Evolutionary conservation across 2,113 vertebrate genomes (phyloP), one percentile per base, ranked within the genome.

Genomic region (Phainopepla nitens): DNA sequence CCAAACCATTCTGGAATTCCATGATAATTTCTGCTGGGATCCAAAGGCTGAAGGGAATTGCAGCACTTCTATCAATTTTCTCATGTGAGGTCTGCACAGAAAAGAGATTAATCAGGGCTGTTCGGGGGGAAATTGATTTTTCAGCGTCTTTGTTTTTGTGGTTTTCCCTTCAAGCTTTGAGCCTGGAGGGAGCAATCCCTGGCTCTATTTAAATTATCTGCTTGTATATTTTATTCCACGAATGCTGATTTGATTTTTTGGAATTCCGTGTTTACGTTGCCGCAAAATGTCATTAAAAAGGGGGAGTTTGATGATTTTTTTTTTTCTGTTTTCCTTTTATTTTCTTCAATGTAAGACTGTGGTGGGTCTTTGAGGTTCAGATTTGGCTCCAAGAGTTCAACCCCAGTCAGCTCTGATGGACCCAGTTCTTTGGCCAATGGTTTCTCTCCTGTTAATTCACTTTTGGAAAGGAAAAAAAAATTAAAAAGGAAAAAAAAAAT

Each of bases 341-440:
- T 57, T 24, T 39, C n/a, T 53, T 28, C 3, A 11, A 2, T 45
- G 2, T 64, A 29, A 87, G 72, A 45, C 94, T 96, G 96, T 72
- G 95, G 94, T 95, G 93, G 95, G 96, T 96, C 95, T 76, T 27
- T 79, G 93, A 96, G 89, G 69, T 82, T 95, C 65, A 11, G 54
- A 66, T 82, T 82, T 82, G 87, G 87, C 87, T 96, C 29, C 35
- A 5, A 33, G 20, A 88, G 78, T 82, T 89, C 77, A 86, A 51
- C 64, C 94, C 51, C 51, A 92, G 94, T 68, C 83, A 76, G 64
- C 81, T 84, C 53, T 31, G 70, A 61, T 58, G 82, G 84, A 82
- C 90, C 78, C 50, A 31, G 66, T 5, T 85, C 41, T 61, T 58
- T 82, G 50, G 66, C 89, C 91, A 72, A 79, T 50, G 66, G 54